A percentile compares a stretch with the other conserved stretches of the same genome.
Evolutionary conservation across 2,888 invertebrate genomes (phyloP).

Genomic region (Buathra laborator): DNA sequence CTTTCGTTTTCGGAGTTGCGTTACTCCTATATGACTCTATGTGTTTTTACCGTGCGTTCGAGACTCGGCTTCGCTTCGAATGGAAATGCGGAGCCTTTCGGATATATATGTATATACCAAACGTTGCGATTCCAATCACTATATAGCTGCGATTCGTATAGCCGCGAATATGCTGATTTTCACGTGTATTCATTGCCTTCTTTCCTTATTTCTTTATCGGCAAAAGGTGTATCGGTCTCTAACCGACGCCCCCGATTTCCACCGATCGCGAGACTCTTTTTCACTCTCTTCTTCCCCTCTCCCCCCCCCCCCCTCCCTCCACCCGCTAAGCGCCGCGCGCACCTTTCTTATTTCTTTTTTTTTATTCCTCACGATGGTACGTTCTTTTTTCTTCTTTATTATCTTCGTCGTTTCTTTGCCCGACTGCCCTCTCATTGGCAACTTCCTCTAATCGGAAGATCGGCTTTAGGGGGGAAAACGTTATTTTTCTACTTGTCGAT

Average conservation of each 20-base stretch:
- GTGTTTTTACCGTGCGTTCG: conserved; percentile 34
- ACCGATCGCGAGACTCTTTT: conserved; percentile 14
- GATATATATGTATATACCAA: conserved; percentile 3
- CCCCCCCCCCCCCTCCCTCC: conserved; percentile 22
- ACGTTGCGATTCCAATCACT: conserved; percentile 12
- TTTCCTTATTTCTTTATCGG: conserved; percentile 45
- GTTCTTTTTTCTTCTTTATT: conserved; percentile 28
- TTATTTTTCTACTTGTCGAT: conserved; percentile 8
- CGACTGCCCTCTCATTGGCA: conserved; percentile 47
- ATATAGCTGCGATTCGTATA: background rate
- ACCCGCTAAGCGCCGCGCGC: background rate
- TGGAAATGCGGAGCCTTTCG: background rate
- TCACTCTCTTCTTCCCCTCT: conserved; percentile 47
- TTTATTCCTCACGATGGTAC: conserved; percentile 16
- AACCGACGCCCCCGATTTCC: conserved; percentile 28
- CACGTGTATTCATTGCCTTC: conserved; percentile 62
- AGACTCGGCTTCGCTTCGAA: conserved; percentile 39
- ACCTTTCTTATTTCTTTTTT: conserved; percentile 33
- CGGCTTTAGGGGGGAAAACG: background rate
- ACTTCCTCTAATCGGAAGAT: conserved; percentile 56
- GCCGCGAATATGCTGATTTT: conserved; percentile 12
- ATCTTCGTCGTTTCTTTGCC: conserved; percentile 44
- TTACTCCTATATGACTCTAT: background rate
- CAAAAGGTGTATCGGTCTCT: background rate
- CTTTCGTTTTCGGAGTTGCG: conserved; percentile 53